A percentile compares a stretch with the other conserved stretches of the same genome.
Evolutionary conservation across 2,888 invertebrate species (phyloP).

Genomic region (Caenorhabditis afra): DNA sequence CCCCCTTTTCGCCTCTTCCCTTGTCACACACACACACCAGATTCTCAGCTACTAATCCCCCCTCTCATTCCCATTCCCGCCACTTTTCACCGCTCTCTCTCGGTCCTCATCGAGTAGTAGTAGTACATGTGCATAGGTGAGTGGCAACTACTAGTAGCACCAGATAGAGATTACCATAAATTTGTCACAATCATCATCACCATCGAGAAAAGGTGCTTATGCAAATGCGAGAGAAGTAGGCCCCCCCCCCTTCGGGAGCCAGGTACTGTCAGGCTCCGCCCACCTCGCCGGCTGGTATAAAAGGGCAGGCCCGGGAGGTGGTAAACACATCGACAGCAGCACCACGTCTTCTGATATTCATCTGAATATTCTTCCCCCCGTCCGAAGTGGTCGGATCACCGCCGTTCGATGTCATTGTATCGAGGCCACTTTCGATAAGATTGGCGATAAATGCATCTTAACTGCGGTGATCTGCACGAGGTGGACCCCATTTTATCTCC

Average conservation of each 20-base stretch:
- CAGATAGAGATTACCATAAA: conserved; percentile 36
- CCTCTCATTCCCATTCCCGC: no score
- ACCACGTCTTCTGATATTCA: not conserved
- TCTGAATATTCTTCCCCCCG: not conserved
- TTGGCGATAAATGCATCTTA: conserved; percentile 72
- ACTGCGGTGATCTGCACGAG: conserved; percentile 65
- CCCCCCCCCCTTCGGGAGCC: no score
- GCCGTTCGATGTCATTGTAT: conserved; percentile 65
- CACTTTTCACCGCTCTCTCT: no score
- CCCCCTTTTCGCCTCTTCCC: no score
- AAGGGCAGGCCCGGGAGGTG: not conserved
- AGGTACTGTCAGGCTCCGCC: conserved; percentile 23
- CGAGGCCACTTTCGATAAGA: conserved; percentile 16
- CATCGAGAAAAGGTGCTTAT: conserved; percentile 17
- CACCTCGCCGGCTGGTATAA: conserved; percentile 1
- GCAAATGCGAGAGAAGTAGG: conserved; percentile 2
- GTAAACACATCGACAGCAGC: not conserved
- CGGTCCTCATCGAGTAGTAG: no score
- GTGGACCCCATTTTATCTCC: not conserved
- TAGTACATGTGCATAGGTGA: no score
- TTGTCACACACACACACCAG: no score
- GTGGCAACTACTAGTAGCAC: no score
- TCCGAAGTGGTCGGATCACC: conserved; percentile 48
- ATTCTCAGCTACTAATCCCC: no score
- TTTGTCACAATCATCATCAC: conserved; percentile 23